Percentiles rank a stretch among this genome's conserved stretches.
Evolutionary conservation across 2,888 invertebrate species (phyloP).

Genomic region (Dinocampus coccinellae): DNA sequence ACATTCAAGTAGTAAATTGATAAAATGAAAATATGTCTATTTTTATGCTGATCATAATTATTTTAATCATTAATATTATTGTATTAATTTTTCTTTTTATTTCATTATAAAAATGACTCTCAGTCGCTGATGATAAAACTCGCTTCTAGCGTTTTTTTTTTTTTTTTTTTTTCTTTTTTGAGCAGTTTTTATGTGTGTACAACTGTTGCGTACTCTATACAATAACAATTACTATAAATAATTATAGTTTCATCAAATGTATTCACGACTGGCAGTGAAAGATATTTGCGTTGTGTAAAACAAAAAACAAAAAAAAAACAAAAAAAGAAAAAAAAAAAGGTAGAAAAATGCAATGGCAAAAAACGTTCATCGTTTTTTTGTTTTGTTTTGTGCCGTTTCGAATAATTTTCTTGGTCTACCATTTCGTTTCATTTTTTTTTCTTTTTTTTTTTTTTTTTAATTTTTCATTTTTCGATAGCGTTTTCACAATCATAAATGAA

Average conservation of each 20-base stretch:
- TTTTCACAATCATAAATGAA: background rate
- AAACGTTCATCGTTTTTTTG: conserved; percentile 26
- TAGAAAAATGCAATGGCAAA: conserved; percentile 29
- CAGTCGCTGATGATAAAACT: conserved; percentile 3
- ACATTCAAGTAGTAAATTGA: background rate
- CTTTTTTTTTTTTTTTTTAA: too few species aligned
- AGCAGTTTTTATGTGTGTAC: conserved; percentile 38
- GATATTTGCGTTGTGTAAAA: conserved; percentile 25
- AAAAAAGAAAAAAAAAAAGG: conserved; percentile 30
- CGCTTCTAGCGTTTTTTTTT: conserved; percentile 1
- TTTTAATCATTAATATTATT: conserved; percentile 1
- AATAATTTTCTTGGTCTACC: conserved; percentile 12
- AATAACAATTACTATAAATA: conserved; percentile 19
- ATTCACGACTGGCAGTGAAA: conserved; percentile 44
- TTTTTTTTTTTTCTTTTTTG: too few species aligned
- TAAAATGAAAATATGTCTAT: background rate
- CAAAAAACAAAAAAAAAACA: background rate
- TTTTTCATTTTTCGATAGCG: too few species aligned
- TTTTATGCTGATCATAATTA: background rate
- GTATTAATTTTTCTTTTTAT: background rate
- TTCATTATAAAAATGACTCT: conserved; percentile 4
- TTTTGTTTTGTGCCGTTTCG: background rate
- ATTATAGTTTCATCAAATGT: conserved; percentile 27
- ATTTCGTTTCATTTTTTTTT: background rate
- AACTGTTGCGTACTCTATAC: conserved; percentile 20